These are phyloP conservation scores for Butorides virescens DNA, from an alignment of 2,113 vertebrate genomes.

Conservation along the genomic window DNA sequence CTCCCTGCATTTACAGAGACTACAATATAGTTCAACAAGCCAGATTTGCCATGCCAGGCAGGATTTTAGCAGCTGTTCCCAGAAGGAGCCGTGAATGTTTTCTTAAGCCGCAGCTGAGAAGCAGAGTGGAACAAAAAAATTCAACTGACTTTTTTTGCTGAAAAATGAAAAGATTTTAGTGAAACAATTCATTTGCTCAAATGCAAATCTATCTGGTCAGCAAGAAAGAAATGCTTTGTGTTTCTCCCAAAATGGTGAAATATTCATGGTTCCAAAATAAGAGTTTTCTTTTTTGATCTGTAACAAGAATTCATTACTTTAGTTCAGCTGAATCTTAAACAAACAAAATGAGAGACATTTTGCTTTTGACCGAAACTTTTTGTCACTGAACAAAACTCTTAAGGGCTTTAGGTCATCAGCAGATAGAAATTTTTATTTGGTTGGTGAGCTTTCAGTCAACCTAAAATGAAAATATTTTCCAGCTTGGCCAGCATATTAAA, in stretches of 20 bases:
- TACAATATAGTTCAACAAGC: neutral
- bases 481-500: neutral
- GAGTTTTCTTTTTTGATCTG: neutral
- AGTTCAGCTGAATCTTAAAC: neutral
- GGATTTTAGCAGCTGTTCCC: neutral
- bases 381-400: neutral
- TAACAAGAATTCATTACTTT: neutral
- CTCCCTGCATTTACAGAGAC: neutral
- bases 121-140: neutral
- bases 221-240: neutral
- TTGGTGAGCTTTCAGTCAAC: neutral
- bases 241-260: neutral
- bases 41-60: neutral
- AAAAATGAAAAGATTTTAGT: neutral
- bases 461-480: neutral
- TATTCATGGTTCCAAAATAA: neutral
- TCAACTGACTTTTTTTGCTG: neutral
- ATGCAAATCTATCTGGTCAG: neutral
- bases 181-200: neutral
- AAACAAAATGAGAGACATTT: neutral
- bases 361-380: neutral
- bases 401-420: neutral
- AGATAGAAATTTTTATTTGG: neutral
- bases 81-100: neutral
- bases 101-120: neutral